Evolutionary conservation across 2,113 vertebrate genomes (phyloP), one percentile per base, ranked within the genome.

Genomic region (Paradoxurus hermaphroditus): DNA sequence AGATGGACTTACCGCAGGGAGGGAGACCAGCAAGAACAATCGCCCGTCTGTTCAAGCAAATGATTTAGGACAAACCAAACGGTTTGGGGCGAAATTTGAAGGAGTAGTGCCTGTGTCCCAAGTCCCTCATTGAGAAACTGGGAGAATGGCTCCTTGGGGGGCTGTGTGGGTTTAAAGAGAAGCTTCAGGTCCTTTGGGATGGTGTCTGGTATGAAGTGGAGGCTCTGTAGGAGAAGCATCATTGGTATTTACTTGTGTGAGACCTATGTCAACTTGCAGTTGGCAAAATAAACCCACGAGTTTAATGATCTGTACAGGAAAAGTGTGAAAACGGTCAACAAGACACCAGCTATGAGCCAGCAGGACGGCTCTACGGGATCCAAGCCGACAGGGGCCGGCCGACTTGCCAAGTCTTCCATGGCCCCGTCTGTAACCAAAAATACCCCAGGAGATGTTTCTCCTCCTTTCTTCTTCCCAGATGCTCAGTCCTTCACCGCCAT

Each of bases 401-500:
- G 34, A 12, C 21, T 7, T 49, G 49, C 7, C 41, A 39, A 0
- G 3, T n/a, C 11, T 14, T 46, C 12, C 2, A 1, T 5, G 6
- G 68, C 14, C 39, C 15, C 31, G 7, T 91, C 67, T 93, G 16
- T 0, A 85, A 72, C 29, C 36, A 73, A n/a, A 65, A 53, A 62
- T n/a, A 72, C 82, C 53, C n/a, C 4, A 39, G 27, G 70, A 51
- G 65, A 81, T 23, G 7, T 29, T 62, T 79, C 53, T 36, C 34
- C 29, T 84, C 9, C 63, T 34, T 34, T 13, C 2, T 82, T 72
- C 19, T 78, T 63, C 41, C 72, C 63, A 44, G 2, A 29, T 72
- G 6, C 15, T 92, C 51, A 89, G 7, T 73, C 36, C 51, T 29
- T 72, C 29, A 13, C 36, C 23, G 41, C 46, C 46, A 51, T 8